Evolutionary conservation across 2,797 vertebrate genomes (phyloP).

Genomic region (Mallotus villosus): DNA sequence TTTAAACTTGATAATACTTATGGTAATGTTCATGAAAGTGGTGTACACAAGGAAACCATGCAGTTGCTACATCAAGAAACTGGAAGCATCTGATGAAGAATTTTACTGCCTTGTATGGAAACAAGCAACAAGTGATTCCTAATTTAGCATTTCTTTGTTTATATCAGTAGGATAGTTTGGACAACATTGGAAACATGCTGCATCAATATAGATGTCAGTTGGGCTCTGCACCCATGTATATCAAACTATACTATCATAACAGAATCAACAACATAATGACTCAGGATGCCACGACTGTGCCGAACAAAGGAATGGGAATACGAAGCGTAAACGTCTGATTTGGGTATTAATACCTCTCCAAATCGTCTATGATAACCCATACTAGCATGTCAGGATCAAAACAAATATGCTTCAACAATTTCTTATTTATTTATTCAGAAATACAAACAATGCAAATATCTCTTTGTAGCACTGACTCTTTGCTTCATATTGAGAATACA

Average conservation of each 20-base stretch:
- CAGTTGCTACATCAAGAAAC: too few relatives aligned
- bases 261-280: not conserved
- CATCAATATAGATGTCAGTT: too few relatives aligned
- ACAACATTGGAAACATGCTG: too few relatives aligned
- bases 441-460: conserved; percentile 73
- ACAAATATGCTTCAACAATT: conserved; percentile 45
- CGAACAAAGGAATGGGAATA: not conserved
- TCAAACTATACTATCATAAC: not conserved
- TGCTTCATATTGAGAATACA: conserved; percentile 42
- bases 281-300: not conserved
- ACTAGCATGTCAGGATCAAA: conserved; percentile 33
- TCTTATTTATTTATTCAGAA: conserved; percentile 74
- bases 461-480: conserved; percentile 58
- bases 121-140: not conserved
- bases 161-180: too few relatives aligned
- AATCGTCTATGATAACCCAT: not conserved
- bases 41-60: too few relatives aligned
- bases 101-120: not conserved
- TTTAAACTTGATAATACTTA: too few relatives aligned
- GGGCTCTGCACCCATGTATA: not conserved
- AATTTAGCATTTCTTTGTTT: not conserved
- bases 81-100: too few relatives aligned
- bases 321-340: not conserved
- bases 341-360: too few relatives aligned
- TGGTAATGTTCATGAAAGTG: too few relatives aligned